Conservation (phyloP, 1,140 invertebrate genomes). For the Radopholus similis region DNA sequence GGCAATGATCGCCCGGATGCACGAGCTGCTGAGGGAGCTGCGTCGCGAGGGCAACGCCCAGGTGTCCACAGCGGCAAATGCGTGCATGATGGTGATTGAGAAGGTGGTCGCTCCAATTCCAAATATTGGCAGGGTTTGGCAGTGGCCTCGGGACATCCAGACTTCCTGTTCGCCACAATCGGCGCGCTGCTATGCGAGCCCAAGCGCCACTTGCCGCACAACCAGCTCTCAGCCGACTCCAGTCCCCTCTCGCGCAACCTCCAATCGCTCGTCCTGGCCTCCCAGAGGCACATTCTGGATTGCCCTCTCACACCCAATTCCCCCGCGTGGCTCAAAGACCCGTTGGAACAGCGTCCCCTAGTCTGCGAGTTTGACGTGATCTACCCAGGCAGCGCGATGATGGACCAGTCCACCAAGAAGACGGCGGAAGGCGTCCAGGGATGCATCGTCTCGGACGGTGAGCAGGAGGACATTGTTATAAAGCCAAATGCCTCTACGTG, state of each 20-base stretch:
- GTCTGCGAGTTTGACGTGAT: conserved; percentile 37
- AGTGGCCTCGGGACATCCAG: conserved; percentile 41
- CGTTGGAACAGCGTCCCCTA: background rate
- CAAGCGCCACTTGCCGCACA: conserved; percentile 41
- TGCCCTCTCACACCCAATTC: too few relatives aligned
- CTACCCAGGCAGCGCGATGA: conserved; percentile 21
- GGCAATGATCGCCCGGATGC: conserved; percentile 40
- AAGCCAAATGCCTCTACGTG: background rate
- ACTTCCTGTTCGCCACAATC: conserved; percentile 42
- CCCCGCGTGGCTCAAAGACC: background rate
- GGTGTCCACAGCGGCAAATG: conserved; percentile 39
- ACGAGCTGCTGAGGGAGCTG: conserved; percentile 34
- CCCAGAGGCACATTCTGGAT: background rate
- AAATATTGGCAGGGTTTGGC: conserved; percentile 26
- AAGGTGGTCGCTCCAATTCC: background rate
- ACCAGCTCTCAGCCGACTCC: conserved; percentile 10
- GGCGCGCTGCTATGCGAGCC: conserved; percentile 36
- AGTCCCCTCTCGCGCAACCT: conserved; percentile 5
- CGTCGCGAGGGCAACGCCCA: conserved; percentile 39
- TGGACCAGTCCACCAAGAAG: background rate
- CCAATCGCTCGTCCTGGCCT: conserved; percentile 1
- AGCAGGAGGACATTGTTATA: background rate
- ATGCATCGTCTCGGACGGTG: conserved; percentile 33
- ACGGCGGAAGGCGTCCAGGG: conserved; percentile 5
- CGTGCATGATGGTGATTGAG: conserved; percentile 32